phyloP scores from a whole-genome alignment of 2,113 vertebrate species.

The Coptodon bakossiorum region DNA sequence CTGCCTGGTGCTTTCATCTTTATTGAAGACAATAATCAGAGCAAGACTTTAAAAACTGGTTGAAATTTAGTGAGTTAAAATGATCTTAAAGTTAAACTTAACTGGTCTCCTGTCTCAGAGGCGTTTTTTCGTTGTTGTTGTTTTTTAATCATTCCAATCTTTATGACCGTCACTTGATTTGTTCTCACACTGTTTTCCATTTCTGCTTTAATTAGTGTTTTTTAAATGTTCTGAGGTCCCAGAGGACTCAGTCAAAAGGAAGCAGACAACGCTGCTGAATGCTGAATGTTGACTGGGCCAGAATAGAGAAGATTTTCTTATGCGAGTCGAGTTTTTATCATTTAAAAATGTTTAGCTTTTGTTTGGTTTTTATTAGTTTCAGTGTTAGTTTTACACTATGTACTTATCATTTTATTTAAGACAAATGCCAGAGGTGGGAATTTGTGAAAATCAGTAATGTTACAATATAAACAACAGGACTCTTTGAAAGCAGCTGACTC shows the following conservation, averaged over 20 bases:
- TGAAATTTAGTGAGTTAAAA: too few species aligned
- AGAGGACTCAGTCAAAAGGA: not conserved
- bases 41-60: not conserved
- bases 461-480: not conserved
- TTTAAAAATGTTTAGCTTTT: not conserved
- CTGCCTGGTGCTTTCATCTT: not conserved
- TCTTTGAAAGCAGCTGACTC: not conserved
- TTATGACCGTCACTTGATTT: not conserved
- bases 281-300: not conserved
- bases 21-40: not conserved
- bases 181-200: not conserved
- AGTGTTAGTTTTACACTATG: not conserved
- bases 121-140: fast-evolving
- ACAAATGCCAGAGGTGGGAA: fast-evolving
- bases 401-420: not conserved
- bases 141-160: not conserved
- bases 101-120: not conserved
- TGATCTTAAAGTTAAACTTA: not conserved
- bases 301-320: not conserved
- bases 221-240: not conserved
- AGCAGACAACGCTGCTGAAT: not conserved
- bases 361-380: not conserved
- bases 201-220: not conserved
- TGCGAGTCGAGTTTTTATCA: not conserved
- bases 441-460: not conserved